These are phyloP conservation scores for Drosophila austrosaltans DNA, from an alignment of 2,888 invertebrate genomes.

Conservation along the genomic window DNA sequence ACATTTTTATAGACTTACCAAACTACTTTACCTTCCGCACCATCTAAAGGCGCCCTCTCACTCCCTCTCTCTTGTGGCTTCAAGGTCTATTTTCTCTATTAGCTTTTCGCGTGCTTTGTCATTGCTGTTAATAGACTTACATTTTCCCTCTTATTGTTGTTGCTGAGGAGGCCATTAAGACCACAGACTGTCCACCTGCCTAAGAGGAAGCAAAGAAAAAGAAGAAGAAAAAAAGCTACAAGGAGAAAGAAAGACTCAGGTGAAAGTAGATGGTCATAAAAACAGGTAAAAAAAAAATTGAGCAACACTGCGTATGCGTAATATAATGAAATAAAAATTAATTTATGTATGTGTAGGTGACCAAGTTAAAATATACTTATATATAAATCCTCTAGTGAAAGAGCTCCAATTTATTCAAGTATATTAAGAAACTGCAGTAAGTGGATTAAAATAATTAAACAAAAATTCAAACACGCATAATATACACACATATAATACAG, in stretches of 20 bases:
- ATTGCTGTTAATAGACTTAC: conserved; percentile 78
- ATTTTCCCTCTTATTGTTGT: conserved; percentile 44
- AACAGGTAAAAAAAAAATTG: conserved; percentile 28
- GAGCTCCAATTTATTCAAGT: too few relatives aligned
- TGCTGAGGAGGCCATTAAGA: conserved; percentile 54
- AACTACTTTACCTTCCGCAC: conserved; percentile 51
- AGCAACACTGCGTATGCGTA: conserved; percentile 62
- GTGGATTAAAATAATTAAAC: too few relatives aligned
- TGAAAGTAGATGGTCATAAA: conserved; percentile 56
- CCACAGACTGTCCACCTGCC: conserved; percentile 64
- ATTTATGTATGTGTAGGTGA: conserved; percentile 25
- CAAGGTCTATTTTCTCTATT: conserved; percentile 69
- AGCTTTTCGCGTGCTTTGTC: conserved; percentile 80
- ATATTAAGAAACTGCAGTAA: too few relatives aligned
- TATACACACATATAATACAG: too few relatives aligned
- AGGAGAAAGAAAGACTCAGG: conserved; percentile 50
- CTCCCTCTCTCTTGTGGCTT: background rate
- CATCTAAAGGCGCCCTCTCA: background rate
- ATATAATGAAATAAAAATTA: conserved; percentile 50
- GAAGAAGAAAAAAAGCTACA: background rate
- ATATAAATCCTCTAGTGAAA: background rate
- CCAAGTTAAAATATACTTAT: background rate
- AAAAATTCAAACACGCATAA: too few relatives aligned
- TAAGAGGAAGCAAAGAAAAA: conserved; percentile 3
- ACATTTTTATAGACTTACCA: conserved; percentile 75